Base-by-base conservation (phyloP, 2,888 invertebrate genomes). In the Cacoxenus indagator region DNA sequence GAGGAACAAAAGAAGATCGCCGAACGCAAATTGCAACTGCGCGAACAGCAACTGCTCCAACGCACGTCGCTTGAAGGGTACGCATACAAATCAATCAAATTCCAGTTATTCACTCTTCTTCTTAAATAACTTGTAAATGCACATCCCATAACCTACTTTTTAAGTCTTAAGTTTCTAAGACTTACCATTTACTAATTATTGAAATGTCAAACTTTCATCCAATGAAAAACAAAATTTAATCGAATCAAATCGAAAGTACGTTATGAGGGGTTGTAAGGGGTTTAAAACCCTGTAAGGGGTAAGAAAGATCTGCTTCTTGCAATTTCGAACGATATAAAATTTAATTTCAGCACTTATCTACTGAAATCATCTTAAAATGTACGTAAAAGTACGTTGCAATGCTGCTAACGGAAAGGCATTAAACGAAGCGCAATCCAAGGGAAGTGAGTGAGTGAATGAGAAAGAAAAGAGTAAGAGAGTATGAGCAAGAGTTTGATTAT, bases 1-100 rank as follows among this genome's bases (percentile, higher is more conserved):
- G 81, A 87, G 74, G 82, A 86, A 72, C 87, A 87, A 66, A 86
- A 87, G 73, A 87, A 87, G 70, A 81, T 86, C 48, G 86, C 87
- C 69, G 87, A 86, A 69, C 76, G 86, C 6, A 86, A 86, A 72
- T 65, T 84, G 71, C 76, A 80, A 68, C 76, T 81, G 3, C 75
- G 86, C 14, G 84, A 83, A 55, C 81, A 78, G 66, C 82, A 83
- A 64, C 73, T 78, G 46, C 73, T 70, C 67, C 75, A 77, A 67
- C 85, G 85, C 68, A 81, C 83, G 73, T 87, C 87, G 64, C 76
- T 86, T 73, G 87, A 87, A 67, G 87, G 87, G 79, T 87, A 82
- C 83, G 55, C 24, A 24, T 55, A 9, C 11, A 9, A 19, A 11
- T 48, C 80, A 82, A 72, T 69, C 64, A 55, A 31, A 9, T 43